Base-by-base conservation (phyloP, 2,888 invertebrate genomes). In the Cabera pusaria region DNA sequence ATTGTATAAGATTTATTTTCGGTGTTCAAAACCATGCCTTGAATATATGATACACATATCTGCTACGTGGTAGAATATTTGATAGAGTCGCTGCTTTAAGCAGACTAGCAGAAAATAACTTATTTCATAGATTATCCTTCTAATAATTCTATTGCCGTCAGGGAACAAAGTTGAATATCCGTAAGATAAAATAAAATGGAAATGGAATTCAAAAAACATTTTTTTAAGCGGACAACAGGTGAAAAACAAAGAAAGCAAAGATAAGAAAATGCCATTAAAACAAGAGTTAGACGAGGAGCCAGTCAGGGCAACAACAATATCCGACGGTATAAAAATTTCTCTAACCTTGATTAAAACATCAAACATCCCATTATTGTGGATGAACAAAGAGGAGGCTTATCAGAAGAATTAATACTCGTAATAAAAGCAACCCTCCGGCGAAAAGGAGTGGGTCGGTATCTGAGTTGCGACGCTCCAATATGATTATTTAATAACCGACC, bases 301-400 rank as follows among this genome's bases (percentile, higher is more conserved):
- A 35, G 12, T 6, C 11, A 14, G 36, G 39, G 26, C 44, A 42
- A 36, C 22, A 22, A 41, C 19, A 39, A 40, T 47, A 47, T 44
- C 26, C 34, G 29, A 33, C 24, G 42, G 35, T 39, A n/a, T n/a
- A n/a, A 68, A 76, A 76, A 75, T 67, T 64, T 72, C 64, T 66
- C 73, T 70, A 68, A 63, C 65, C 63, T 67, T 74, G 69, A 77
- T 74, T 76, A 74, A 69, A 72, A 70, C 60, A 63, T 68, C 65
- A 68, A 66, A 63, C 65, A 55, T 59, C 58, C 53, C 49, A 59
- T 65, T 63, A 68, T 60, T 62, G 59, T 61, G 49, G 52, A 59
- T 50, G 58, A 67, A 76, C 71, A 73, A 76, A 72, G 66, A 59
- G 59, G 53, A 55, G 56, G 62, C 67, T 76, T 76, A 76, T 75